A percentile compares a stretch with the other conserved stretches of the same genome.
Evolutionary conservation across 1,140 invertebrate species (phyloP).

Genomic region (Melanaphis sacchari): DNA sequence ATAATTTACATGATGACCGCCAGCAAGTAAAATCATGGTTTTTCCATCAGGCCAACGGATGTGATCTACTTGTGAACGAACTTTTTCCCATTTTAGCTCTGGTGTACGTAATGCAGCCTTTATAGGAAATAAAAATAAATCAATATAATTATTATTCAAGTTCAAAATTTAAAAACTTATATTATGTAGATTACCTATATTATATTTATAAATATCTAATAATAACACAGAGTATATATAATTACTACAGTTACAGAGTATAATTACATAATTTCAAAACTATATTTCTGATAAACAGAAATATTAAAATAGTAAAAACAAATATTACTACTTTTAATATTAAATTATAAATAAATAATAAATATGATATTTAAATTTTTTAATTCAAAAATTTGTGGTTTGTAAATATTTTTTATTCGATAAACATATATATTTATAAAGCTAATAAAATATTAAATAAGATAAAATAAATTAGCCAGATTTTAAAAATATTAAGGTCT

Average conservation of each 20-base stretch:
- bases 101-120: slow-evolving; percentile 81
- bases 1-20: slow-evolving; percentile 93
- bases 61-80: slow-evolving; percentile 96
- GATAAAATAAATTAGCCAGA: no score
- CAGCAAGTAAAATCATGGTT: slow-evolving; percentile 89
- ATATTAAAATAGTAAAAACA: not conserved
- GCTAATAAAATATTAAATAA: no score
- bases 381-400: no score
- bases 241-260: not conserved
- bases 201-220: not conserved
- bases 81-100: slow-evolving; percentile 96
- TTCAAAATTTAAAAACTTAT: not conserved
- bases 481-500: no score
- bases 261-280: not conserved
- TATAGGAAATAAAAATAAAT: slow-evolving; percentile 70
- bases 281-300: not conserved
- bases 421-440: no score
- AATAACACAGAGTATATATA: not conserved
- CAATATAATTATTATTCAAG: not conserved
- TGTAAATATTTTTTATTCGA: no score
- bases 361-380: no score
- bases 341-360: no score
- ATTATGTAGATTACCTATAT: not conserved
- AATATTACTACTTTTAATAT: no score
- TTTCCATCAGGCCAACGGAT: slow-evolving; percentile 96